Conservation (phyloP, 2,888 invertebrate species). For the Cephus pygmeus region DNA sequence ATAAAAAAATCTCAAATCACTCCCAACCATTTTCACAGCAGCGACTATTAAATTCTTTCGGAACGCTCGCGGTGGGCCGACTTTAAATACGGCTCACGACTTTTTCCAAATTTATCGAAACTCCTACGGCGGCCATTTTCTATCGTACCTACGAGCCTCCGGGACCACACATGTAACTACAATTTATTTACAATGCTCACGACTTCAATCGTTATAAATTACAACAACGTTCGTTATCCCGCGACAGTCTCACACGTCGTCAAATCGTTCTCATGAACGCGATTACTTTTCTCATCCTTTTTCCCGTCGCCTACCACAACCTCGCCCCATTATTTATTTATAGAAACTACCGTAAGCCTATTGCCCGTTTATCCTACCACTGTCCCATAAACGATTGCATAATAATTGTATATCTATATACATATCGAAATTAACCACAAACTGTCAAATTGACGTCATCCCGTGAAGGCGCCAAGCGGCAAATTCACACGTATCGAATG, state of each 20-base stretch:
- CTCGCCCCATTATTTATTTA: background rate
- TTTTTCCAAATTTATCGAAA: background rate
- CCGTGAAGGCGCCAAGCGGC: background rate
- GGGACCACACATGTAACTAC: background rate
- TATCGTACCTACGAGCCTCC: too few species aligned
- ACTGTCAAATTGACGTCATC: background rate
- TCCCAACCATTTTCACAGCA: background rate
- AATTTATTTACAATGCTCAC: background rate
- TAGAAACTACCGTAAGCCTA: background rate
- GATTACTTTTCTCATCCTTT: background rate
- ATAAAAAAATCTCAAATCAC: conserved; percentile 8
- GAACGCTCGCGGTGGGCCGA: background rate
- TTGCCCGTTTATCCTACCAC: background rate
- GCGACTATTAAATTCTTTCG: background rate
- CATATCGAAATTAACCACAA: background rate
- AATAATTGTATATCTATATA: background rate
- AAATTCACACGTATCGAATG: background rate
- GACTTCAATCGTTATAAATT: background rate
- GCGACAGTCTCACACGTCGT: background rate
- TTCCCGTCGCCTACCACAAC: background rate
- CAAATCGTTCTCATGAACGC: background rate
- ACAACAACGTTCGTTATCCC: background rate
- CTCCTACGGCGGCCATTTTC: background rate
- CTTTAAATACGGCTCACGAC: background rate
- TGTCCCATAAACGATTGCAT: background rate